Base-by-base conservation (phyloP, 1,140 invertebrate species). In the Campoletis sonorensis region DNA sequence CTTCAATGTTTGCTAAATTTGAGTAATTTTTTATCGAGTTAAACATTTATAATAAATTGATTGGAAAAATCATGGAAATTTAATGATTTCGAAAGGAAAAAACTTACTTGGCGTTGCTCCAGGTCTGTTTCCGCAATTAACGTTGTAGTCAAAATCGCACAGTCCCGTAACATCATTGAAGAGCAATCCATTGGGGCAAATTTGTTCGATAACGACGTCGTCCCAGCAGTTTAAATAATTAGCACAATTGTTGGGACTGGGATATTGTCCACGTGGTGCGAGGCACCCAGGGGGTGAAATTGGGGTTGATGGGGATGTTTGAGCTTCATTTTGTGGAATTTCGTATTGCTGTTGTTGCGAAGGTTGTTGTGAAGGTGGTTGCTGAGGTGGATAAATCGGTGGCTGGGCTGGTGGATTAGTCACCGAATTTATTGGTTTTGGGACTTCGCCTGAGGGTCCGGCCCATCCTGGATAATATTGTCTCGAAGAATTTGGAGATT, bases 141-240 rank as follows among this genome's bases (percentile, higher is more conserved):
- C 95, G 81, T 94, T 95, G 81, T 92, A 89, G 1, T 92, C 87
- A 83, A 94, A 95, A 82, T 95, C 95, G 82, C 95, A 96, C 79
- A 93, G 94, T 51, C 90, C 88, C 1, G 90, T 93, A n/a, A 92
- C 85, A 21, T 91, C 92, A 18, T 93, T 94, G 86, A 95, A 96
- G 0, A 94, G 86, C 0, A 95, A 85, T 13, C 93, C 94, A 16
- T 88, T 87, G 0, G 94, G 94, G 84, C 95, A 96, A 15, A 93
- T 91, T 86, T 95, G 94, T 82, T 95, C 95, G 8, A 94, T 90
- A 0, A 93, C 94, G 58, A 93, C 92, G 1, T 94, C 95, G 83
- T 95, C 95, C 95, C 95, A 96, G 82, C 95, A 96, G 86, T 95
- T 95, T 0, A 95, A 82, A 86, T 94, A 96, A 84, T 92, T 94